These are phyloP conservation scores for Zaprionus bogoriensis DNA, from an alignment of 2,888 invertebrate genomes.

Conservation along the genomic window DNA sequence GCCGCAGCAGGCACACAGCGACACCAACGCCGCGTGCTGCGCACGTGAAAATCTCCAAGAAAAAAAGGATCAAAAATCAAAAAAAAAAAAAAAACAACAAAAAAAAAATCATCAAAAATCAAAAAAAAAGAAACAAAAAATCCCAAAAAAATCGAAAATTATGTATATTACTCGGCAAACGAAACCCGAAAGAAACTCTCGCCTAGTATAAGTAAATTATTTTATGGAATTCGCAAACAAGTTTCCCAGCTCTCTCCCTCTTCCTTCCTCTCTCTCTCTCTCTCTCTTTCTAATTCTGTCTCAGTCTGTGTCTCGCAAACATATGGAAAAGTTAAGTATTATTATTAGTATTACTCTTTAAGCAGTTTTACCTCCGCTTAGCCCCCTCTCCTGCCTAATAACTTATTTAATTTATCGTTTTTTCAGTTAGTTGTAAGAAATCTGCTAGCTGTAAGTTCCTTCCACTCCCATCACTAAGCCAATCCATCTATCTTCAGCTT, in stretches of 20 bases:
- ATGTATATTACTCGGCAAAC: conserved; percentile 27
- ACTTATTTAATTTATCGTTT: conserved; percentile 30
- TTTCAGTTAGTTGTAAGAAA: not conserved
- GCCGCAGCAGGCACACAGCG: conserved; percentile 17
- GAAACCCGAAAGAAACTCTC: conserved; percentile 31
- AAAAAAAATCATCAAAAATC: not conserved
- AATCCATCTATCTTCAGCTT: not conserved
- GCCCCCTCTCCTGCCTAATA: not conserved
- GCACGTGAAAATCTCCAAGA: conserved; percentile 55
- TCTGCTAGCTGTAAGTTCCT: not conserved
- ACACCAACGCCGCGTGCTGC: conserved; percentile 60
- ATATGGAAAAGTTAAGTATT: conserved; percentile 36
- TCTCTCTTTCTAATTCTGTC: not conserved
- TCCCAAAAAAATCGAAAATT: conserved; percentile 4
- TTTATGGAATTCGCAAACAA: conserved; percentile 44
- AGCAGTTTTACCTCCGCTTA: too few relatives aligned
- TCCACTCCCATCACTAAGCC: not conserved
- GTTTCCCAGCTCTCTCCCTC: not conserved
- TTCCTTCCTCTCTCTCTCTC: not conserved
- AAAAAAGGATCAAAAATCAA: not conserved
- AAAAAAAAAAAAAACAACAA: conserved; percentile 2
- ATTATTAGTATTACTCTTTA: conserved; percentile 5
- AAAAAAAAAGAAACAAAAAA: not conserved
- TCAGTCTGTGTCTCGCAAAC: not conserved
- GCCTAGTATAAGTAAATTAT: conserved; percentile 69